phyloP scores from a whole-genome alignment of 1,140 invertebrate species.

The honey bee (Apis mellifera) region DNA sequence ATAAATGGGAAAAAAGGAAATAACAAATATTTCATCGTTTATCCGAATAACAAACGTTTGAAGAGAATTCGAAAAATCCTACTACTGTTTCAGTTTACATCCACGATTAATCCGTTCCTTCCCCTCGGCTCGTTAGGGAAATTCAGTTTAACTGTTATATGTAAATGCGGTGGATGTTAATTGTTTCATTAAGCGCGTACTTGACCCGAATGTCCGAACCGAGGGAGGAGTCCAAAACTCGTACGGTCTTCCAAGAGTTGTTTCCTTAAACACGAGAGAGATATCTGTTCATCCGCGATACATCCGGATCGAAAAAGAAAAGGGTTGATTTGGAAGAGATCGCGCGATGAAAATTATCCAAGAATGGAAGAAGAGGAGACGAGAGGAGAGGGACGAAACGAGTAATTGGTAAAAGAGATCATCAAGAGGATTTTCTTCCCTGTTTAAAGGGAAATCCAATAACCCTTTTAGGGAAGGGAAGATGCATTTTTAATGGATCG shows the following conservation, averaged over 20 bases:
- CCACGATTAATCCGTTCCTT: constrained; percentile 39
- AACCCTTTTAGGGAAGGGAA: neutral
- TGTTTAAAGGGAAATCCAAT: neutral
- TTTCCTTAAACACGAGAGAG: neutral
- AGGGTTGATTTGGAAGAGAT: neutral
- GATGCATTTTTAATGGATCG: constrained; percentile 31
- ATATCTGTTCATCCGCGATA: neutral
- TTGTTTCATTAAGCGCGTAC: constrained; percentile 48
- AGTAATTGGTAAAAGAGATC: neutral
- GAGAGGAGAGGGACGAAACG: neutral
- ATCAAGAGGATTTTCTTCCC: neutral
- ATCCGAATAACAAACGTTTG: neutral
- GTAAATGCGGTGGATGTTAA: constrained; percentile 46
- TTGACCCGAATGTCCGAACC: constrained; percentile 34
- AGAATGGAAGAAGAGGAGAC: neutral
- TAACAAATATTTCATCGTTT: neutral
- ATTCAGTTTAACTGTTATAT: constrained; percentile 22
- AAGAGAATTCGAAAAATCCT: neutral
- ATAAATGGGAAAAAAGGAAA: neutral
- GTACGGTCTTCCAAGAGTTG: neutral
- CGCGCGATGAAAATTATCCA: neutral
- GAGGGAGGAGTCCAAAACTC: constrained; percentile 15
- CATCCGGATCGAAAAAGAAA: neutral
- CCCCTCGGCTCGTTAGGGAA: constrained; percentile 31
- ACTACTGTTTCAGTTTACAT: constrained; percentile 7